Base-by-base conservation (phyloP, 2,888 invertebrate genomes). In the Callyntrura guangdongensis region DNA sequence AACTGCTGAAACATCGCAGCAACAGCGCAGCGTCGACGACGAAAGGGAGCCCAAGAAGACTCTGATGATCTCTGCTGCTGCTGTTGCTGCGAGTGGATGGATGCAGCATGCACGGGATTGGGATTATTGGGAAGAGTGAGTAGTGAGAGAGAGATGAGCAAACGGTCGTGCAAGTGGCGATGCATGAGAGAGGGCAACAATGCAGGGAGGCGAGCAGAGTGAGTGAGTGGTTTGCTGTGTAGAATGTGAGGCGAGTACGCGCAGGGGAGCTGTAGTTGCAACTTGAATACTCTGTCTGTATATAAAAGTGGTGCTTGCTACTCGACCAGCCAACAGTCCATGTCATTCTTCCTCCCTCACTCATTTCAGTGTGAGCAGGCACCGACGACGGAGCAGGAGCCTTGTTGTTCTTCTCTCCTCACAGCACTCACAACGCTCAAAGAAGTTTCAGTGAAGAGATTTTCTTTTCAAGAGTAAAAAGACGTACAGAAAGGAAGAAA, bases 271-370 rank as follows among this genome's bases (percentile, higher is more conserved):
- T 64, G 12, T 25, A n/a, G n/a, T 11, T 25, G 64, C 12, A 64
- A 22, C 72, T 72, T 45, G 56, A 67, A 84, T 84, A 84, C 69
- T 36, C 36, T 36, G 36, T 36, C 36, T 36, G 36, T 36, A 36
- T 36, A 36, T 36, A 36, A 86, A 86, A 86, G 79, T 72, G 72
- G 77, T 72, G 89, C 36, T 69, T 27, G 36, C 27, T 82, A 56
- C 49, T 83, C n/a, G 83, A 61, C 22, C 59, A 69, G 25, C 20
- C 85, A 90, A 90, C 85, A 85, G 85, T 90, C 85, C 83, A 77
- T 89, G 83, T 90, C 79, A 85, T 90, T 90, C 81, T 64, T 69
- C 79, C 77, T 72, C 79, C 49, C 64, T 79, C 81, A 88, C 87
- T 88, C 87, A 88, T 61, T 86, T 88, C 69, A 88, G 77, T 88